phyloP scores from a whole-genome alignment of 2,113 vertebrate species.

The Crocuta crocuta region DNA sequence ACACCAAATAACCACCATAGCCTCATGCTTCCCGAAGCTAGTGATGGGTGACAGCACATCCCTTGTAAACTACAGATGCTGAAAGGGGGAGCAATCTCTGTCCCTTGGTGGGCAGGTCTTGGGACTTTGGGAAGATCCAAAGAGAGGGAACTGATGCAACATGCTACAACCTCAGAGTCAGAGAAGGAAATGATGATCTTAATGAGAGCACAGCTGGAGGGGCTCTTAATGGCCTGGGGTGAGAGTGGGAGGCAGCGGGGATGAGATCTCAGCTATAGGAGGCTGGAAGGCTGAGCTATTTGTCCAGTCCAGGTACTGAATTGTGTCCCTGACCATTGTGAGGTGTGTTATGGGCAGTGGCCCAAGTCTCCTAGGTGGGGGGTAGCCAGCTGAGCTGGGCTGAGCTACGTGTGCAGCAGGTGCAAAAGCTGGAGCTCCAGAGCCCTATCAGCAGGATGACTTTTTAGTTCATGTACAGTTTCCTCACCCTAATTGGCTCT shows the following conservation, averaged over 20 bases:
- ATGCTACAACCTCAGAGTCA: slow-evolving; percentile 73
- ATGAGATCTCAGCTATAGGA: neutral
- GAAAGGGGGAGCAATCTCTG: slow-evolving; percentile 63
- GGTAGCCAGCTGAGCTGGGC: slow-evolving; percentile 63
- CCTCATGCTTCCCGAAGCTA: neutral
- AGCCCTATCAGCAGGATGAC: slow-evolving; percentile 63
- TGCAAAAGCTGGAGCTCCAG: slow-evolving; percentile 78
- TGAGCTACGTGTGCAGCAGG: slow-evolving; percentile 68
- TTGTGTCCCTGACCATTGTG: neutral
- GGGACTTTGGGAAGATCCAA: slow-evolving; percentile 71
- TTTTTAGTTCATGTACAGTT: slow-evolving; percentile 81
- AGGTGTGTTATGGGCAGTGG: slow-evolving; percentile 3
- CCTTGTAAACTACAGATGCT: slow-evolving; percentile 22
- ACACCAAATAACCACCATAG: neutral
- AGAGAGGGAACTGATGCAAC: slow-evolving; percentile 81
- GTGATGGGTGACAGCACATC: neutral
- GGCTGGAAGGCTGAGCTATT: neutral
- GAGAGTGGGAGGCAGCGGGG: neutral
- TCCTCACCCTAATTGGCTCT: slow-evolving; percentile 88
- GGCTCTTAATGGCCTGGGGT: slow-evolving; percentile 70
- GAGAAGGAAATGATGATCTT: slow-evolving; percentile 76
- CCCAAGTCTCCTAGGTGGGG: neutral
- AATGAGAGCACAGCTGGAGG: slow-evolving; percentile 79
- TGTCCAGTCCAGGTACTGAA: neutral
- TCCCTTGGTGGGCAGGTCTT: slow-evolving; percentile 65